Base-by-base conservation (phyloP, 2,797 vertebrate species). In the Chlorospingus flavigularis region DNA sequence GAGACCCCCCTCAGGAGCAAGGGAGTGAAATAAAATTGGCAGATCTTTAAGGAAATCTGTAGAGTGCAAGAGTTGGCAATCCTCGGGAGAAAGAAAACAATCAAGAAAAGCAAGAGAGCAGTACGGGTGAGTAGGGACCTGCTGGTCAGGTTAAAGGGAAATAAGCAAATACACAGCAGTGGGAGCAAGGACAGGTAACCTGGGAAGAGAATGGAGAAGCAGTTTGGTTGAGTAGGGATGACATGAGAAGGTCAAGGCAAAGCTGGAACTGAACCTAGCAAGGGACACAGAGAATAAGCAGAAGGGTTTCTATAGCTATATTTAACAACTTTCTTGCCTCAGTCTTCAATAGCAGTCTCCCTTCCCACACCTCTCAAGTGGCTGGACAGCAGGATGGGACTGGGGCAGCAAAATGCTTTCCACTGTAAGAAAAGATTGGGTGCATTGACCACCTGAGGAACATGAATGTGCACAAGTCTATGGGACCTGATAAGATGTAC, bases 221-320 rank as follows among this genome's bases (percentile, higher is more conserved):
- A 47, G 12, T 48, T 30, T 68, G 16, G 4, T 54, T 67, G 33
- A 42, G 12, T 54, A 67, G 12, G 35, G 17, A 40, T 23, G 30
- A 33, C 10, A n/a, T 40, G 17, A 28, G 15, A 47, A 81, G 21
- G 15, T 12, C 35, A 35, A 67, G 25, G 61, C 26, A 26, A 54
- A 88, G 21, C 33, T 48, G 40, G 33, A 67, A 47, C 15, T 31
- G 26, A 74, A 61, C 15, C 19, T 48, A 39, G 12, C 20, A 61
- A 42, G 12, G 5, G 31, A 40, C 0, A 0, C 2, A 2, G 74
- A 54, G 21, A 67, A 53, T 25, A 20, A 40, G 45, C 24, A 67
- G 33, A 53, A 31, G 5, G 5, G 11, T 24, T 68, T 68, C 24
- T 30, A 13, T 9, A 45, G 9, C 3, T 45, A 16, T 11, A 54